phyloP scores from a whole-genome alignment of 1,140 invertebrate species.

The Phymastichus coffea region DNA sequence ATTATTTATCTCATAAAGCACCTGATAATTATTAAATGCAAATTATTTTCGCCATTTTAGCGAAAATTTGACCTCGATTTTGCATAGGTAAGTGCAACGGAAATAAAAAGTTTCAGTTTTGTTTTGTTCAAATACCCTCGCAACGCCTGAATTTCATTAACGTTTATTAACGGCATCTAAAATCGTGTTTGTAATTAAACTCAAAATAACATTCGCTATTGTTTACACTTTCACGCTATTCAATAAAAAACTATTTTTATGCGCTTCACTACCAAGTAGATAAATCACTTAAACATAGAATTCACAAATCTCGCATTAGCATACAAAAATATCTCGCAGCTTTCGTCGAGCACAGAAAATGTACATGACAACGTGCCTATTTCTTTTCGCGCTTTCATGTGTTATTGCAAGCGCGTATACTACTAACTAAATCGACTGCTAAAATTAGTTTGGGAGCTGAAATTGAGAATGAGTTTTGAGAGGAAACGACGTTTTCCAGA shows the following conservation, averaged over 20 bases:
- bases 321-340: slow-evolving; percentile 34
- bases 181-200: too few species aligned
- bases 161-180: too few species aligned
- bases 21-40: not conserved
- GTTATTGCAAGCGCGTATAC: slow-evolving; percentile 11
- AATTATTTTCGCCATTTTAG: slow-evolving; percentile 45
- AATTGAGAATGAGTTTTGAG: too few species aligned
- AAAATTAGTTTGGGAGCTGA: slow-evolving; percentile 11
- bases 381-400: slow-evolving; percentile 4
- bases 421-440: slow-evolving; percentile 9
- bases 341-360: slow-evolving; percentile 15
- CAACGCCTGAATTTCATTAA: too few species aligned
- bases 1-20: not conserved
- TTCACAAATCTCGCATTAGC: not conserved
- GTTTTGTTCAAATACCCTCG: too few species aligned
- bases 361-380: not conserved
- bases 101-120: too few species aligned
- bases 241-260: too few species aligned
- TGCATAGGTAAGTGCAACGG: slow-evolving; percentile 46
- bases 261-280: too few species aligned
- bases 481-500: too few species aligned
- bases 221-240: too few species aligned
- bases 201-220: too few species aligned
- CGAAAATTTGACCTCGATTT: slow-evolving; percentile 44
- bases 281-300: too few species aligned